Evolutionary conservation across 2,888 invertebrate species (phyloP), one percentile per base, ranked within the genome.

Genomic region (Uropetala carovei): DNA sequence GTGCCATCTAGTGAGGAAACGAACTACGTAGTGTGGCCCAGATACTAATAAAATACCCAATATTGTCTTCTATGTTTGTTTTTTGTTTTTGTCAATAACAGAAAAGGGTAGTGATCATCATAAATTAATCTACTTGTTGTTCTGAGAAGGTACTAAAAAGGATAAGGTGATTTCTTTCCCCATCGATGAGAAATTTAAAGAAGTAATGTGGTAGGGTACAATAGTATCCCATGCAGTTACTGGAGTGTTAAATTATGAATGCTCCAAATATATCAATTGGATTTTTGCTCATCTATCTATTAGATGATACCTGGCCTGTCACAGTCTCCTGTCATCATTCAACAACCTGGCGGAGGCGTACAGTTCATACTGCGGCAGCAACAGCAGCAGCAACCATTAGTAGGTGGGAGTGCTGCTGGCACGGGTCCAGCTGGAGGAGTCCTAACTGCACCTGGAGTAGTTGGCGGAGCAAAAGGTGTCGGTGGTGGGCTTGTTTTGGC

Each of bases 291-390:
- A 59, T 18, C 58, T 18, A 43, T 92, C 92, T 93, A 93, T 30
- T 93, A 93, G 93, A 93, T 93, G 91, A 93, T 94, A 60, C 93
- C 93, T 82, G 93, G 93, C 14, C 93, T 95, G 93, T 95, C 95
- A 93, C 95, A 95, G 92, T 95, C 95, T 94, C 96, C 96, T 91
- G 96, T 97, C 93, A 94, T 97, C 94, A 96, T 96, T 93, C 96
- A 97, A 93, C 96, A 96, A 94, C 93, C 93, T 43, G 96, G 96
- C 94, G 95, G 96, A 0, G 97, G 97, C 86, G 97, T 97, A 92
- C 97, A 97, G 94, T 96, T 97, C 93, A 97, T 97, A 93, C 95
- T 97, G 93, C 95, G 97, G 93, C 97, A 93, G 10, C 94, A 93
- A 82, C 93, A 92, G 92, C 94, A 94, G 93, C 94, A 95, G 81